Conservation (phyloP, 1,140 invertebrate species). For the Eurytemora carolleeae region DNA sequence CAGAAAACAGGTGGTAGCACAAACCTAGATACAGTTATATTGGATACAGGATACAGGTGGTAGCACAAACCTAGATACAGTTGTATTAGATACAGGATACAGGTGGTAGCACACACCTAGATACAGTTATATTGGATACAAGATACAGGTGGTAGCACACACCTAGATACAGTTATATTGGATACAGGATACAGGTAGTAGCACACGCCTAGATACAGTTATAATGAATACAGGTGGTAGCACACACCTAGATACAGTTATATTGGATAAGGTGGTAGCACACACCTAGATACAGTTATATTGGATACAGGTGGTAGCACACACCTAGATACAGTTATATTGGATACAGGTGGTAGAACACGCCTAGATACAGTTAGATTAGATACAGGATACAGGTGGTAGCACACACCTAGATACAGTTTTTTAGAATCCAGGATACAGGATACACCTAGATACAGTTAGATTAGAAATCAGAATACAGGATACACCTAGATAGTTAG, state of each 20-base stretch:
- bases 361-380: too few relatives aligned
- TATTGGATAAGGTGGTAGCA: not conserved
- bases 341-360: too few relatives aligned
- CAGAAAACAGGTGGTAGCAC: not conserved
- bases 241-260: not conserved
- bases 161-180: too few relatives aligned
- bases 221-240: not conserved
- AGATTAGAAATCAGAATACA: not conserved
- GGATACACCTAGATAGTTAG: not conserved
- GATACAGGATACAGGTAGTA: too few relatives aligned
- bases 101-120: not conserved
- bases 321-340: not conserved
- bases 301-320: not conserved
- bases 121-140: not conserved
- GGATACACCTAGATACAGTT: not conserved
- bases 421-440: not conserved
- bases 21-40: not conserved
- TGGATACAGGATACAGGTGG: not conserved
- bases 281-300: not conserved
- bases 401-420: too few relatives aligned
- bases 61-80: not conserved
- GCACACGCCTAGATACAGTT: too few relatives aligned
- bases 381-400: too few relatives aligned
- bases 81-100: not conserved
- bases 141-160: too few relatives aligned